Percentiles rank a stretch among this genome's conserved stretches.
These are phyloP conservation scores for Macropodus opercularis DNA, from an alignment of 2,797 vertebrate genomes.

Conservation along the genomic window DNA sequence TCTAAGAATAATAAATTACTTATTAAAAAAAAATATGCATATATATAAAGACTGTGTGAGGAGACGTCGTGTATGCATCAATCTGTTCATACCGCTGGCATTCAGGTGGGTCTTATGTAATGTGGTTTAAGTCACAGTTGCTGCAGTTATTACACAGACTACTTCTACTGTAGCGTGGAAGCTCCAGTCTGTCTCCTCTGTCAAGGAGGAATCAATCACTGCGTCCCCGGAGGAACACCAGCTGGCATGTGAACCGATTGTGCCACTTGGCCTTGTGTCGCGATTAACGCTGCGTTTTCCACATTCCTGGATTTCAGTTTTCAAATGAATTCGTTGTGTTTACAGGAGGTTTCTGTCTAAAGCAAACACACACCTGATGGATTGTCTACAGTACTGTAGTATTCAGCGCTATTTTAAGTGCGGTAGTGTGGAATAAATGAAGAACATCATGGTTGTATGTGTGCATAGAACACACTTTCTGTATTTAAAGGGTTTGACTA, in stretches of 20 bases:
- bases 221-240: constrained; percentile 66
- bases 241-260: constrained; percentile 66
- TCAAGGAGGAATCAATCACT: constrained; percentile 77
- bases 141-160: constrained; percentile 8
- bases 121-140: constrained; percentile 40
- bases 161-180: constrained; percentile 37
- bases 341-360: constrained; percentile 52
- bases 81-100: constrained; percentile 28
- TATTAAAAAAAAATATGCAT: too few relatives aligned
- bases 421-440: constrained; percentile 22
- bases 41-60: constrained; percentile 5
- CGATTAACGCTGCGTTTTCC: constrained; percentile 56
- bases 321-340: constrained; percentile 70
- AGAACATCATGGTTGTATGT: too few relatives aligned
- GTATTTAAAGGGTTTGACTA: too few relatives aligned
- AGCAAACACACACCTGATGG: constrained; percentile 52
- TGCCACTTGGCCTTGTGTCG: constrained; percentile 60
- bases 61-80: constrained; percentile 30
- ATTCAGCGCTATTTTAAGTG: constrained; percentile 37
- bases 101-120: constrained; percentile 40
- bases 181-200: constrained; percentile 55
- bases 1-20: too few relatives aligned
- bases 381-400: constrained; percentile 17
- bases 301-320: constrained; percentile 60
- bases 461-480: too few relatives aligned